Percentiles rank a stretch among this genome's conserved stretches.
These are phyloP conservation scores for Enteromius trimaculatus DNA, from an alignment of 2,797 vertebrate genomes.

Conservation along the genomic window DNA sequence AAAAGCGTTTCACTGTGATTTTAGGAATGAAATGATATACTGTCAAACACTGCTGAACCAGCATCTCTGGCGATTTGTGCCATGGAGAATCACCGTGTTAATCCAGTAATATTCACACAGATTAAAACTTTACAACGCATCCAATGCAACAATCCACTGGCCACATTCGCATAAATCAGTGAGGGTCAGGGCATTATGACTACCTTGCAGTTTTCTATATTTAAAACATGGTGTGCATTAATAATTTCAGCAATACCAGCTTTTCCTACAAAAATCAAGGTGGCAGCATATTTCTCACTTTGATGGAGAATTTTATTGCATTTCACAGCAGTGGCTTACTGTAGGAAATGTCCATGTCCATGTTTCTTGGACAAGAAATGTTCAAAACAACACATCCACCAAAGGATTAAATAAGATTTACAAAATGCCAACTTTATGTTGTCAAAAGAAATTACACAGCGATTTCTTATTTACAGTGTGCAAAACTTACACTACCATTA, in stretches of 20 bases:
- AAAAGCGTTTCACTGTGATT: slow-evolving; percentile 24
- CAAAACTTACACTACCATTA: background rate
- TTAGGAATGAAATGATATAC: slow-evolving; percentile 33
- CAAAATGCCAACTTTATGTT: background rate
- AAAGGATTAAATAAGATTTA: background rate
- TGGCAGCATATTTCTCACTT: slow-evolving; percentile 18
- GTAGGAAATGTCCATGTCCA: too few relatives aligned
- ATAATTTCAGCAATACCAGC: slow-evolving; percentile 36
- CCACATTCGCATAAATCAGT: slow-evolving; percentile 21
- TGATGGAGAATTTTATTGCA: slow-evolving; percentile 25
- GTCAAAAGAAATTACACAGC: background rate
- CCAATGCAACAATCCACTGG: slow-evolving; percentile 6
- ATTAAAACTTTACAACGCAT: slow-evolving; percentile 20
- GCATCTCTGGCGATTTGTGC: slow-evolving; percentile 26
- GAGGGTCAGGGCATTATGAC: slow-evolving; percentile 42
- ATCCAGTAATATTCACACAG: slow-evolving; percentile 6
- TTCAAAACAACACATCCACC: background rate
- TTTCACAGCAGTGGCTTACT: slow-evolving; percentile 12
- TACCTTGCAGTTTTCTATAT: slow-evolving; percentile 24
- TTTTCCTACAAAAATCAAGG: slow-evolving; percentile 26
- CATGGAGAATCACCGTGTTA: slow-evolving; percentile 7
- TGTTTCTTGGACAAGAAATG: background rate
- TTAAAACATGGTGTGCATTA: slow-evolving; percentile 10
- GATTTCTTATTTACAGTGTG: background rate
- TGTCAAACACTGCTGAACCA: slow-evolving; percentile 17